A percentile compares a stretch with the other conserved stretches of the same genome.
Evolutionary conservation across 2,113 vertebrate species (phyloP).

Genomic region (Sturnira hondurensis): DNA sequence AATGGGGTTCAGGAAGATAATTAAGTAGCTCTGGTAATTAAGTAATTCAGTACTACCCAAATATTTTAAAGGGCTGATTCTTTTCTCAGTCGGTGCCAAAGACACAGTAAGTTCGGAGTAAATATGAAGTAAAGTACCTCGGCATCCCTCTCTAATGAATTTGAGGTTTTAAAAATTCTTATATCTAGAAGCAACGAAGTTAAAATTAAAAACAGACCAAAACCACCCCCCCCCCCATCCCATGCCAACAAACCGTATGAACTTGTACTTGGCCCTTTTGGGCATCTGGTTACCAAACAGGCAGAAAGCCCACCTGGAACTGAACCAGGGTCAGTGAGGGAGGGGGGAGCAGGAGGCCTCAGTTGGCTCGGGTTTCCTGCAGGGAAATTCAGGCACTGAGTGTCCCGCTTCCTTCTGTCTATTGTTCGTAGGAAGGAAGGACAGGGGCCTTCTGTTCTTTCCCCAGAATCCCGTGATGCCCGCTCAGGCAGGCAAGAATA

Average conservation of each 20-base stretch:
- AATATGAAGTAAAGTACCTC: background rate
- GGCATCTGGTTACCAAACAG: background rate
- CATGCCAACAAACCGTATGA: background rate
- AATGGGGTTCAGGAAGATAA: background rate
- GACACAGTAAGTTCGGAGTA: background rate
- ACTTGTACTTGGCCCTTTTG: background rate
- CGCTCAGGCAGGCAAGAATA: background rate
- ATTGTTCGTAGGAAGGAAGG: conserved; percentile 58
- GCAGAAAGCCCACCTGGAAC: conserved; percentile 4
- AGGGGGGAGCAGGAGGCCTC: background rate
- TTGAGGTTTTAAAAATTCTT: background rate
- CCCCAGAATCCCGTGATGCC: conserved; percentile 1
- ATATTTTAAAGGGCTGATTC: background rate
- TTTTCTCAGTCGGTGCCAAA: background rate
- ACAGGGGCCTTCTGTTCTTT: background rate
- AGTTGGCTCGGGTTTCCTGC: conserved; percentile 24
- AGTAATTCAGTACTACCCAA: background rate
- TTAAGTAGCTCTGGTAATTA: background rate
- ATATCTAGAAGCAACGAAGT: background rate
- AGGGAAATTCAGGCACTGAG: conserved; percentile 37
- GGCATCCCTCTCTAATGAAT: background rate
- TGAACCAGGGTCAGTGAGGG: background rate
- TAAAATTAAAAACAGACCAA: background rate
- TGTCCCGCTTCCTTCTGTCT: conserved; percentile 35
- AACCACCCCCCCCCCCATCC: background rate